Conservation (phyloP, 2,797 vertebrate species). For the Aplochiton taeniatus region DNA sequence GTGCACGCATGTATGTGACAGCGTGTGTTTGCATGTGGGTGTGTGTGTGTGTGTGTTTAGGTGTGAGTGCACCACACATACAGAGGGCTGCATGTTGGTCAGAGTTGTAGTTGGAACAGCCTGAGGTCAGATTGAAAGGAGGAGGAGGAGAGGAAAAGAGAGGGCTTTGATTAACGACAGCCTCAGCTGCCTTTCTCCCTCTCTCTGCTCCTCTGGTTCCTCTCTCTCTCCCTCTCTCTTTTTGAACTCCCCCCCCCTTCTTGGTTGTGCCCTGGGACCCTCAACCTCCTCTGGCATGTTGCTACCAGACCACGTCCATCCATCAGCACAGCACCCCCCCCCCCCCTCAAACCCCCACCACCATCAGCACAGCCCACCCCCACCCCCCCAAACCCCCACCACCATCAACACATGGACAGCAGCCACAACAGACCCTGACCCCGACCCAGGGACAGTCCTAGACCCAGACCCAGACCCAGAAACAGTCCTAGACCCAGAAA, state of each 20-base stretch:
- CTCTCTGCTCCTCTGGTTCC: background rate
- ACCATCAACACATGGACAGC: too few species aligned
- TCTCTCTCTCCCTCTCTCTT: background rate
- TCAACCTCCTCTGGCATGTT: conserved; percentile 60
- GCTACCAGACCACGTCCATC: conserved; percentile 70
- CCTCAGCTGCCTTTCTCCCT: too few species aligned
- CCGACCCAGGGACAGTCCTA: too few species aligned
- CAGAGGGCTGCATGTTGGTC: background rate
- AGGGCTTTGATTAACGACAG: background rate
- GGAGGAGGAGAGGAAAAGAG: background rate
- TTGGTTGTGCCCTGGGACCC: conserved; percentile 55
- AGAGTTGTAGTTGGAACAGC: background rate
- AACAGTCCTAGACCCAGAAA: too few species aligned
- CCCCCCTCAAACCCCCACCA: conserved; percentile 21
- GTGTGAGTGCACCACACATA: background rate
- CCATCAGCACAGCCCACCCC: conserved; percentile 47
- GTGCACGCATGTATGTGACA: background rate
- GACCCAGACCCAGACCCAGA: too few species aligned
- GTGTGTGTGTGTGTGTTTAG: background rate
- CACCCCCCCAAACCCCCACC: conserved; percentile 19
- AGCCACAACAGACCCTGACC: too few species aligned
- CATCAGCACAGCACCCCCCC: conserved; percentile 65
- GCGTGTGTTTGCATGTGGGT: background rate
- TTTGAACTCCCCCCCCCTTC: conserved; percentile 23
- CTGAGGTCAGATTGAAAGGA: conserved; percentile 45